Conservation (phyloP, 2,888 invertebrate genomes). For the Melanchra persicariae region DNA sequence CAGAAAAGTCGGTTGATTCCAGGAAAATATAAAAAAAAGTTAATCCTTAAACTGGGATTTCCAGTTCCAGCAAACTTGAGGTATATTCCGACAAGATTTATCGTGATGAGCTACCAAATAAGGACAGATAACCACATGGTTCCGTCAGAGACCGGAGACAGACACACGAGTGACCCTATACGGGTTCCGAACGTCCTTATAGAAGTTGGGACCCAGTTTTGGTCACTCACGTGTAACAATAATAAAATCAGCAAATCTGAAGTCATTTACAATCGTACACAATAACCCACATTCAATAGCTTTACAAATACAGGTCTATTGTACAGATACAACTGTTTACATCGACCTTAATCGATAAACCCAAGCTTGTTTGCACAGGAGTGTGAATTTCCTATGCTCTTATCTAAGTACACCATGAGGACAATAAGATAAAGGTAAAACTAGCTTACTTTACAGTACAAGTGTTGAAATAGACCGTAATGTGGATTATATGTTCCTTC, state of each 20-base stretch:
- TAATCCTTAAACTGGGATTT: too few relatives aligned
- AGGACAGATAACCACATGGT: too few relatives aligned
- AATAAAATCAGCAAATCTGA: not conserved
- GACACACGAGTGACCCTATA: too few relatives aligned
- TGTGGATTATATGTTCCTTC: constrained; percentile 5
- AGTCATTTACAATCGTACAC: not conserved
- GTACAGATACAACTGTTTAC: constrained; percentile 10
- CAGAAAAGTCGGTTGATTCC: too few relatives aligned
- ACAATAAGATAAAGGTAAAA: constrained; percentile 17
- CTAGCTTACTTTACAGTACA: constrained; percentile 8
- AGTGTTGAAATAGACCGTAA: constrained; percentile 21
- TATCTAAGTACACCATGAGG: constrained; percentile 23
- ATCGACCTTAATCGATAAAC: constrained; percentile 30
- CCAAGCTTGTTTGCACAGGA: constrained; percentile 13
- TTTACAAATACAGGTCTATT: not conserved
- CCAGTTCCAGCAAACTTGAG: too few relatives aligned
- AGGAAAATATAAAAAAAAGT: too few relatives aligned
- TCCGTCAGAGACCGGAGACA: too few relatives aligned
- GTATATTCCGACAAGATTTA: too few relatives aligned
- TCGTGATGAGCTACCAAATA: too few relatives aligned
- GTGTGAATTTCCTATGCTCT: constrained; percentile 28
- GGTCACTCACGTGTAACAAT: too few relatives aligned
- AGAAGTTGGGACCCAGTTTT: too few relatives aligned
- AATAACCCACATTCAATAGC: not conserved
- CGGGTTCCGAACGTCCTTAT: too few relatives aligned